Evolutionary conservation across 2,888 invertebrate species (phyloP), one percentile per base, ranked within the genome.

Genomic region (Amphipoea oculea): DNA sequence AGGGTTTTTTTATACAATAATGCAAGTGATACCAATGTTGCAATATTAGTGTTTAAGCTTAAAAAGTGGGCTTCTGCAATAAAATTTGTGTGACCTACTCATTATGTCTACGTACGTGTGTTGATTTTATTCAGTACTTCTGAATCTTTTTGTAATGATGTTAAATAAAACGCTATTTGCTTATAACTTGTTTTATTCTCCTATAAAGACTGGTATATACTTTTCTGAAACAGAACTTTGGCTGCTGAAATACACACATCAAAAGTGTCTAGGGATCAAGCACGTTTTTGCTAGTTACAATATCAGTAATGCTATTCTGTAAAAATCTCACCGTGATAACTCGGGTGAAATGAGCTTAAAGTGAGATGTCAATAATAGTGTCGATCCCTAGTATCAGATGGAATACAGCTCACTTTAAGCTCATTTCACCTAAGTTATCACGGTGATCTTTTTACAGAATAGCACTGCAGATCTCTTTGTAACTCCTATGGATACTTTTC

Each of bases 151-250:
- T 95, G 91, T 94, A 93, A 93, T 94, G 93, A 95, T 94, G 95
- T 95, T 96, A 95, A 95, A 95, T 96, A 96, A 96, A 96, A 94
- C 90, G 94, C 95, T 96, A 95, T 96, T 96, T 96, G 96, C 96
- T 96, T 96, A 93, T 85, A 84, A 65, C 82, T 89, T 89, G 87
- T 93, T 90, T 93, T 89, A 91, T 77, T 88, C 23, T 40, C 40
- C 40, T 40, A 40, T 4, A 40, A 40, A 40, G 0, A 40, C 40
- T 40, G 12, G 1, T 5, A 12, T 60, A 60, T 36, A 36, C 12
- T 40, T 40, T 14, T 40, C 23, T 40, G 66, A 23, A 42, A 42
- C 7, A n/a, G 14, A 42, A 40, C 9, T 23, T n/a, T n/a, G 40
- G 14, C 40, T 23, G 36, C 65, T n/a, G n/a, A n/a, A 17, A 51